Evolutionary conservation across 2,797 vertebrate species (phyloP).

Genomic region (Lagocephalus sceleratus): DNA sequence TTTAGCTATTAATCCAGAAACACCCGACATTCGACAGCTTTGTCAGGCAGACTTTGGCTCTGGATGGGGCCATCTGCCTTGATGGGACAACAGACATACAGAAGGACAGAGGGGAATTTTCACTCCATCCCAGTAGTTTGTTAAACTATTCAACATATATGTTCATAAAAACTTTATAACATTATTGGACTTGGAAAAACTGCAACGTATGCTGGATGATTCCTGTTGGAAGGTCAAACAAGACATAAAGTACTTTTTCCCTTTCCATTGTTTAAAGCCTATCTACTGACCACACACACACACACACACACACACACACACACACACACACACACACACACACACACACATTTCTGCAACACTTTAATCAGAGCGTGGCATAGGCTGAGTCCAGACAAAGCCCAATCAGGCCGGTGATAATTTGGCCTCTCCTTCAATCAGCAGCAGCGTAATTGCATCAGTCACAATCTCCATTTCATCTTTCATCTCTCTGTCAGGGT

Average conservation of each 20-base stretch:
- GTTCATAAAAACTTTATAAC: no score
- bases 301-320: slow-evolving; percentile 34
- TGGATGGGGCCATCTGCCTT: no score
- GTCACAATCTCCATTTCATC: slow-evolving; percentile 81
- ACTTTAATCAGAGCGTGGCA: slow-evolving; percentile 78
- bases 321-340: slow-evolving; percentile 32
- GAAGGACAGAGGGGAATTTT: no score
- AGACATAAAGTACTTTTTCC: slow-evolving; percentile 42
- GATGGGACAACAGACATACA: no score
- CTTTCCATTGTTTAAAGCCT: slow-evolving; percentile 25
- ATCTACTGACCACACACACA: slow-evolving; percentile 36
- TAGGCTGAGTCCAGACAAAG: slow-evolving; percentile 77
- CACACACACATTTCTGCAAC: slow-evolving; percentile 47
- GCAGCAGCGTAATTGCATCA: slow-evolving; percentile 79
- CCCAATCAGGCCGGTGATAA: slow-evolving; percentile 79
- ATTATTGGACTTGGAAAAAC: neutral
- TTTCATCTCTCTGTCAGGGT: slow-evolving; percentile 70
- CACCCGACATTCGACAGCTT: no score
- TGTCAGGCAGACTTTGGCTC: no score
- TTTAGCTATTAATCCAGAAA: no score
- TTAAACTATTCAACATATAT: no score
- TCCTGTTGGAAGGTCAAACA: slow-evolving; percentile 62
- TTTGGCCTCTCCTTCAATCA: slow-evolving; percentile 84
- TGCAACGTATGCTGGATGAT: slow-evolving; percentile 20
- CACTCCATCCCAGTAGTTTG: no score